These are phyloP conservation scores for Darevskia mixta DNA, from an alignment of 2,797 vertebrate species.

Conservation along the genomic window DNA sequence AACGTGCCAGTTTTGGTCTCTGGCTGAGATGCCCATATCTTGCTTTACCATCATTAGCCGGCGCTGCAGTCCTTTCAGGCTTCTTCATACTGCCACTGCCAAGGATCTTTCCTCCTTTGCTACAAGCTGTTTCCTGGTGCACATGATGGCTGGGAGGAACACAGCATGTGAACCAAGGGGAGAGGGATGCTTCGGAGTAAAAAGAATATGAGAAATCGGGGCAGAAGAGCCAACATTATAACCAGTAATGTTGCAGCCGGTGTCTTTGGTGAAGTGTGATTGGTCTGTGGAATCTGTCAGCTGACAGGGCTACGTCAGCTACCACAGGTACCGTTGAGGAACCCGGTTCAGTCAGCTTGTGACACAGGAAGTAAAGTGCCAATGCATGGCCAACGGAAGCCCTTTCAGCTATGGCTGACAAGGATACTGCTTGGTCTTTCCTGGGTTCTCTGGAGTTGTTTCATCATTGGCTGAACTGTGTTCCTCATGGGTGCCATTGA, in stretches of 20 bases:
- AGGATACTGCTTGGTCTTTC: neutral
- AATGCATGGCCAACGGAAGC: neutral
- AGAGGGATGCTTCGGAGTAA: too few relatives aligned
- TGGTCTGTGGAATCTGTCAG: too few relatives aligned
- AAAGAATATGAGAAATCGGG: too few relatives aligned
- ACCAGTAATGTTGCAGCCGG: neutral
- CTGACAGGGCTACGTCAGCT: too few relatives aligned
- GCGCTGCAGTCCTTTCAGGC: neutral
- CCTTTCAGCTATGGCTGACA: neutral
- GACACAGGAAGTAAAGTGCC: neutral
- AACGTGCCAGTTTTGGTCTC: neutral
- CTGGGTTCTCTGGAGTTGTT: neutral
- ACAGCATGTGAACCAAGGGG: neutral
- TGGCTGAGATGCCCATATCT: neutral
- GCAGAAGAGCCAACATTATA: too few relatives aligned
- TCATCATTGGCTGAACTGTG: too few relatives aligned
- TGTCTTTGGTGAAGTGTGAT: too few relatives aligned
- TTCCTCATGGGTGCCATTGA: too few relatives aligned
- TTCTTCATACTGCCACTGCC: neutral
- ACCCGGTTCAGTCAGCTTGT: neutral
- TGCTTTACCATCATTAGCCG: neutral
- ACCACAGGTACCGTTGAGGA: too few relatives aligned
- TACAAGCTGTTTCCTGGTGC: neutral
- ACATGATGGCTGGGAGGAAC: neutral
- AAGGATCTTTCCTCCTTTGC: neutral